Conservation (phyloP, 2,113 vertebrate genomes). For the Equus przewalskii region DNA sequence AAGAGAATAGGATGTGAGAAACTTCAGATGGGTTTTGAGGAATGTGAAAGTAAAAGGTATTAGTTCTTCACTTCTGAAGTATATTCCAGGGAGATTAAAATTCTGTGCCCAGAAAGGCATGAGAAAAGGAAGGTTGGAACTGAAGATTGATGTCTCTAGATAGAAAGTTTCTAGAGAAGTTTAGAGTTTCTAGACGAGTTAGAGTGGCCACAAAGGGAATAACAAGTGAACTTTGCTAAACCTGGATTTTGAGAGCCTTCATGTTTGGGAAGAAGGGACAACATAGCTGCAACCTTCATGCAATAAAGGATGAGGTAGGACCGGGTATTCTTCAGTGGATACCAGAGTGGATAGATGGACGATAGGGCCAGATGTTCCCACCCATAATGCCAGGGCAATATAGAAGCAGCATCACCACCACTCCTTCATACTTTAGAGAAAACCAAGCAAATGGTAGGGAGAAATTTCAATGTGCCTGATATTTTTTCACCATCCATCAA, state of each 20-base stretch:
- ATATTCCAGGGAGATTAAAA: neutral
- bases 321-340: neutral
- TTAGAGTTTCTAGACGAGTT: neutral
- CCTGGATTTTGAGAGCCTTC: neutral
- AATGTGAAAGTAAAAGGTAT: neutral
- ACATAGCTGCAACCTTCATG: neutral
- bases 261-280: neutral
- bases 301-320: neutral
- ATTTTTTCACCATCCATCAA: neutral
- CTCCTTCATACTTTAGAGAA: neutral
- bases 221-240: neutral
- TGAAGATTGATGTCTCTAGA: neutral
- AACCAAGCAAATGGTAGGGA: neutral
- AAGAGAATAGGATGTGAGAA: neutral
- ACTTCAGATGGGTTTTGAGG: neutral
- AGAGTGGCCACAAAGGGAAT: no score
- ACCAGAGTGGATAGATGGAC: neutral
- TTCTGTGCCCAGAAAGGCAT: neutral
- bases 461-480: neutral
- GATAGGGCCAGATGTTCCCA: neutral
- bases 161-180: neutral
- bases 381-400: no score
- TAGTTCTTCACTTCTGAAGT: neutral
- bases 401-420: neutral
- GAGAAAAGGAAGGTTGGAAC: neutral